Evolutionary conservation across 2,797 vertebrate species (phyloP), one percentile per base, ranked within the genome.

Genomic region (Lepilemur ruficaudatus): DNA sequence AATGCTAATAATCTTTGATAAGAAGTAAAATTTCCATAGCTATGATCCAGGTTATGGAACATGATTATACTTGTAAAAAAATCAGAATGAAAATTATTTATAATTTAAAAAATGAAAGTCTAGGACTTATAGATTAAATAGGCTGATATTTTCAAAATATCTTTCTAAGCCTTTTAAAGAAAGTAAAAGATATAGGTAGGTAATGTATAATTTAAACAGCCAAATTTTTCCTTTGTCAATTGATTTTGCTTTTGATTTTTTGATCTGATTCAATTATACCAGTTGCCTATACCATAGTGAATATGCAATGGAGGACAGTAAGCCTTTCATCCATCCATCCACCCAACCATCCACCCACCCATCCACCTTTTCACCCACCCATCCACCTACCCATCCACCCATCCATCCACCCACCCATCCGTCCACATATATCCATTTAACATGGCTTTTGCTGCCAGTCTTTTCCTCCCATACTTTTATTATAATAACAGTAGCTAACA

Each of bases 21-120:
- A 59, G 38, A 86, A 95, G 5, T 93, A 14, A 94, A 90, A 83
- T 95, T 94, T 95, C 83, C 48, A 91, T 89, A 96, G 76, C 48
- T 95, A 70, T 10, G 3, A 78, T 46, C 41, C 50, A 55, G 65
- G 20, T 76, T 93, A 61, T 70, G 10, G 67, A 95, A 72, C 25
- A 92, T 65, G 55, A 70, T 94, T 87, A 76, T 80, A 72, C 43
- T 48, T 73, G 13, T 63, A 78, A 97, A 91, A 88, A 85, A 46
- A 55, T 46, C 23, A 94, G 72, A 94, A 80, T 67, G 38, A 86
- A 67, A 88, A 80, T 89, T 22, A 79, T 73, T 81, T 72, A 4
- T 86, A 88, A 61, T 78, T 13, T 5, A 15, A 52, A 48, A 70
- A 80, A 35, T 46, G 9, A 94, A 91, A 80, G 9, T 13, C 46